phyloP scores from a whole-genome alignment of 2,888 invertebrate species.

The Drymonia ruficornis region DNA sequence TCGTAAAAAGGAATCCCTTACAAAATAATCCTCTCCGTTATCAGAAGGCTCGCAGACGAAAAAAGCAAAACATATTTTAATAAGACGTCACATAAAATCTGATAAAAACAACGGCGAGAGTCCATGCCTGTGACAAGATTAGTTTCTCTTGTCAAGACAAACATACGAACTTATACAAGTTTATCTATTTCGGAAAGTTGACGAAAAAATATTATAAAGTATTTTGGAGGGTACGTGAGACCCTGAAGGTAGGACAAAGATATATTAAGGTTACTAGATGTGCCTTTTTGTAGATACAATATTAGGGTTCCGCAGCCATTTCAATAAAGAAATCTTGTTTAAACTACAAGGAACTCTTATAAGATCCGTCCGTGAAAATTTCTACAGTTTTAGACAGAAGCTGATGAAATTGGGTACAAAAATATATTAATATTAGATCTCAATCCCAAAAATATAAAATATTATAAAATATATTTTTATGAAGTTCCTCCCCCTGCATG shows the following conservation, averaged over 20 bases:
- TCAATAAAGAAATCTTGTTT: too few species aligned
- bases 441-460: too few species aligned
- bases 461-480: too few species aligned
- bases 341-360: too few species aligned
- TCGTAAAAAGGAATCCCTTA: too few species aligned
- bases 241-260: slow-evolving; percentile 28
- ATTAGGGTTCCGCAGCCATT: too few species aligned
- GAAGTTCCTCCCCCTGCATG: too few species aligned
- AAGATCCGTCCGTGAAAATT: too few species aligned
- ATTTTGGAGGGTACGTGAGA: slow-evolving; percentile 44
- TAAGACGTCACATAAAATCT: slow-evolving; percentile 40
- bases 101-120: slow-evolving; percentile 41
- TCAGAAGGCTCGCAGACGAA: slow-evolving; percentile 7
- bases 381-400: too few species aligned
- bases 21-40: too few species aligned
- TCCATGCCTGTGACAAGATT: slow-evolving; percentile 44
- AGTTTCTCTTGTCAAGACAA: slow-evolving; percentile 44
- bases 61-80: slow-evolving; percentile 30
- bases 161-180: slow-evolving; percentile 48
- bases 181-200: slow-evolving; percentile 53
- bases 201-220: slow-evolving; percentile 57
- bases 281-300: not conserved
- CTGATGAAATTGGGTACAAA: too few species aligned
- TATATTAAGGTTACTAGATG: slow-evolving; percentile 15
- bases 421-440: too few species aligned